A percentile compares a stretch with the other conserved stretches of the same genome.
phyloP scores from a whole-genome alignment of 2,888 invertebrate species.

The Lissocephala sabroskyi region DNA sequence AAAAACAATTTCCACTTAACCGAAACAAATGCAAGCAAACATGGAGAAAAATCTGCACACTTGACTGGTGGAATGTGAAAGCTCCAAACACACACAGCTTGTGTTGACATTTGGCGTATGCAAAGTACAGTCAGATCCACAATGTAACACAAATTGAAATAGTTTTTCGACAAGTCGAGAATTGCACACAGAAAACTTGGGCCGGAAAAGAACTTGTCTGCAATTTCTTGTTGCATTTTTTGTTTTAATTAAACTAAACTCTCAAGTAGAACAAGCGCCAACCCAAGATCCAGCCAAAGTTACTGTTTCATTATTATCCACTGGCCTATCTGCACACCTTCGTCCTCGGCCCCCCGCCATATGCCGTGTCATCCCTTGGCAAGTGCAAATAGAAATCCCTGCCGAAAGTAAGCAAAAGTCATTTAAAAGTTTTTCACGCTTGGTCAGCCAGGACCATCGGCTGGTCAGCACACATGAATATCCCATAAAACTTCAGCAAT shows the following conservation, averaged over 20 bases:
- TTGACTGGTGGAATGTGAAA: no score
- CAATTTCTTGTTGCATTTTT: no score
- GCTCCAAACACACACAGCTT: no score
- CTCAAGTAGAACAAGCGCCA: constrained; percentile 9
- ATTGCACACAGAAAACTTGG: constrained; percentile 39
- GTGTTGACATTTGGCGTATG: no score
- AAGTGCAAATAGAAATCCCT: constrained; percentile 42
- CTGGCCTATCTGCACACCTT: no score
- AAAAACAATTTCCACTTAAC: no score
- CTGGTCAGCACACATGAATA: constrained; percentile 30
- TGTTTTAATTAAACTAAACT: constrained; percentile 58
- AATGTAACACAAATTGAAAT: constrained; percentile 52
- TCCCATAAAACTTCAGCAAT: no score
- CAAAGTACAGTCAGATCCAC: constrained; percentile 24
- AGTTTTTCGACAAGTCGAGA: constrained; percentile 44
- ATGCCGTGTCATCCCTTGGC: constrained; percentile 15
- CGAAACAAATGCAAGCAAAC: no score
- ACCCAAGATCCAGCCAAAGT: constrained; percentile 18
- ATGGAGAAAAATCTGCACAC: no score
- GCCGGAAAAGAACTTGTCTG: constrained; percentile 13
- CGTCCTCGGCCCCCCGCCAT: no score
- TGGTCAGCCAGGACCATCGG: constrained; percentile 38
- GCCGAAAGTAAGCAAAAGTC: constrained; percentile 55
- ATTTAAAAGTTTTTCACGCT: constrained; percentile 53
- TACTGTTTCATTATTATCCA: constrained; percentile 32